These are phyloP conservation scores for Eucera pruinosa DNA, from an alignment of 2,888 invertebrate species.

Conservation along the genomic window DNA sequence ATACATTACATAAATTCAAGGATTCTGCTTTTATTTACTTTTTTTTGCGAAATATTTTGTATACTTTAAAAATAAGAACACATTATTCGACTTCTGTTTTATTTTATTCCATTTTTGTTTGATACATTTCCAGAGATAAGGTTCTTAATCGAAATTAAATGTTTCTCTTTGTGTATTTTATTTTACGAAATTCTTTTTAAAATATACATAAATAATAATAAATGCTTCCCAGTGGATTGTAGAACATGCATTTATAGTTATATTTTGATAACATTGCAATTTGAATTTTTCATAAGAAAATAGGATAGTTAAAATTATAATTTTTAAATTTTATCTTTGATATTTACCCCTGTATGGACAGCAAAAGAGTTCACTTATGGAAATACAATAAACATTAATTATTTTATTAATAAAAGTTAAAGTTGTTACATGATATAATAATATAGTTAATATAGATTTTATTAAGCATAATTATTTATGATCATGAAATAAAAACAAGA, in stretches of 20 bases:
- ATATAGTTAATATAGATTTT: too few species aligned
- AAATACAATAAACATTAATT: constrained; percentile 27
- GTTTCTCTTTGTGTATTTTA: constrained; percentile 69
- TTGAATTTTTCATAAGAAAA: constrained; percentile 59
- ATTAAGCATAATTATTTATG: constrained; percentile 12
- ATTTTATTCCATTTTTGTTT: too few species aligned
- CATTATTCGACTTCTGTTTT: too few species aligned
- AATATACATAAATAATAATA: constrained; percentile 82
- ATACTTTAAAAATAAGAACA: too few species aligned
- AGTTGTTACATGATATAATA: too few species aligned
- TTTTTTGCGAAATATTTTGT: too few species aligned
- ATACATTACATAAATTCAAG: neutral
- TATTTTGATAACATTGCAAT: constrained; percentile 34
- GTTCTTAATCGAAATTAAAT: constrained; percentile 15
- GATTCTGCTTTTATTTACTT: too few species aligned
- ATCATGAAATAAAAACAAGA: constrained; percentile 25
- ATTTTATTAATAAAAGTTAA: too few species aligned
- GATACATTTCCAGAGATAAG: too few species aligned
- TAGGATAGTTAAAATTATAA: constrained; percentile 68
- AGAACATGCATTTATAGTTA: constrained; percentile 73
- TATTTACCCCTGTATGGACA: constrained; percentile 33
- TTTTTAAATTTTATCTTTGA: constrained; percentile 52
- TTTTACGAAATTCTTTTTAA: constrained; percentile 77
- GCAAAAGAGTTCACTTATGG: constrained; percentile 57
- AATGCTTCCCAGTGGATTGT: constrained; percentile 77